These are phyloP conservation scores for Desoria tigrina DNA, from an alignment of 2,888 invertebrate species.

Conservation along the genomic window DNA sequence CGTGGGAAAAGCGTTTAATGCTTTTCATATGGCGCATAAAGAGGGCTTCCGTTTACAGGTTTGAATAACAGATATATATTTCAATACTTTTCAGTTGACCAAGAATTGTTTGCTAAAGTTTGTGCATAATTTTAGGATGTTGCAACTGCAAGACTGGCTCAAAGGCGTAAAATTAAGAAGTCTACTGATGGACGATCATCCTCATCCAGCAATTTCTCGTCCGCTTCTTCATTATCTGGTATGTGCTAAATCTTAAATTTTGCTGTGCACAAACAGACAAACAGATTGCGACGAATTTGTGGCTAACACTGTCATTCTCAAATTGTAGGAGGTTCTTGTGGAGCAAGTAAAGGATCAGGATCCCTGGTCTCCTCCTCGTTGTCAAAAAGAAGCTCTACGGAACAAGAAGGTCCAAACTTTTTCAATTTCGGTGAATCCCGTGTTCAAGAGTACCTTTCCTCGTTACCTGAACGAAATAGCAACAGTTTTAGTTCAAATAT, in stretches of 20 bases:
- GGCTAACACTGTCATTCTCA: background rate
- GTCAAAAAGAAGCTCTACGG: slow-evolving; percentile 49
- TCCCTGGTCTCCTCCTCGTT: slow-evolving; percentile 49
- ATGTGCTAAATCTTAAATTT: background rate
- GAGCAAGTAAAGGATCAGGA: slow-evolving; percentile 42
- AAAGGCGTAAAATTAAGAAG: slow-evolving; percentile 66
- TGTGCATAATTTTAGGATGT: slow-evolving; percentile 65
- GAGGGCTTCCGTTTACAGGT: slow-evolving; percentile 69
- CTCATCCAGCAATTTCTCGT: slow-evolving; percentile 59
- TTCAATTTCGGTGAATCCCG: slow-evolving; percentile 61
- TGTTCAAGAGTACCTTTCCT: slow-evolving; percentile 61
- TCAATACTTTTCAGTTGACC: slow-evolving; percentile 5
- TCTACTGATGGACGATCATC: slow-evolving; percentile 59
- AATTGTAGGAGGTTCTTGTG: slow-evolving; percentile 51
- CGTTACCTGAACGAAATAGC: slow-evolving; percentile 59
- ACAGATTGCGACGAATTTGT: no score
- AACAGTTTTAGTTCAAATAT: slow-evolving; percentile 41
- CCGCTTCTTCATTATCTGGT: slow-evolving; percentile 56
- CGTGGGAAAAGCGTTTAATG: slow-evolving; percentile 67
- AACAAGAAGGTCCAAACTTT: slow-evolving; percentile 54
- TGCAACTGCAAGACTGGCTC: slow-evolving; percentile 69
- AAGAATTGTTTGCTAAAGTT: no score
- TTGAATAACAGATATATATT: background rate
- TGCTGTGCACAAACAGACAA: no score
- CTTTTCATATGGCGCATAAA: slow-evolving; percentile 68